Percentiles rank a stretch among this genome's conserved stretches.
Evolutionary conservation across 2,888 invertebrate species (phyloP).

Genomic region (Melolontha melolontha): DNA sequence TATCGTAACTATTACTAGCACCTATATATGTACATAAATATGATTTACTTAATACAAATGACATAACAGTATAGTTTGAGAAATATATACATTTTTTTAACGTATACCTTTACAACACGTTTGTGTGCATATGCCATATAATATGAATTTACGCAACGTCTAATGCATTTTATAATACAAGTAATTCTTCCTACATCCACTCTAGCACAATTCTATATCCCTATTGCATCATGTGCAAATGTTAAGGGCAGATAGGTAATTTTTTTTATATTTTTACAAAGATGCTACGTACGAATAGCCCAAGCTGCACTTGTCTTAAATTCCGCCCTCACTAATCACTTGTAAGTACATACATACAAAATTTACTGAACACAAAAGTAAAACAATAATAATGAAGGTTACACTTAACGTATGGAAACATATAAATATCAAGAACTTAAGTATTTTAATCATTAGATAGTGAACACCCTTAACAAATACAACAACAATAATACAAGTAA

Average conservation of each 20-base stretch:
- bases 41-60: no score
- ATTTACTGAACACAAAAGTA: background rate
- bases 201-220: slow-evolving; percentile 9
- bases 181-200: background rate
- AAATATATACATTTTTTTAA: no score
- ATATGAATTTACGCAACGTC: no score
- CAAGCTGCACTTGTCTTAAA: background rate
- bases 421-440: slow-evolving; percentile 20
- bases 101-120: no score
- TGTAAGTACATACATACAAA: background rate
- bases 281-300: background rate
- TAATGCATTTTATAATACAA: no score
- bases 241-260: background rate
- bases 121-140: no score
- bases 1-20: no score
- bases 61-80: no score
- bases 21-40: no score
- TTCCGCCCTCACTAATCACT: background rate
- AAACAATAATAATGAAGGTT: slow-evolving; percentile 11
- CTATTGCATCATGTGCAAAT: slow-evolving; percentile 15
- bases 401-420: slow-evolving; percentile 1
- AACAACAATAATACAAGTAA: slow-evolving; percentile 8
- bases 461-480: slow-evolving; percentile 6
- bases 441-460: slow-evolving; percentile 2
- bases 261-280: background rate